These are phyloP conservation scores for Spongilla lacustris DNA, from an alignment of 37 sponge, comb jelly and placozoan genomes.

Conservation along the genomic window DNA sequence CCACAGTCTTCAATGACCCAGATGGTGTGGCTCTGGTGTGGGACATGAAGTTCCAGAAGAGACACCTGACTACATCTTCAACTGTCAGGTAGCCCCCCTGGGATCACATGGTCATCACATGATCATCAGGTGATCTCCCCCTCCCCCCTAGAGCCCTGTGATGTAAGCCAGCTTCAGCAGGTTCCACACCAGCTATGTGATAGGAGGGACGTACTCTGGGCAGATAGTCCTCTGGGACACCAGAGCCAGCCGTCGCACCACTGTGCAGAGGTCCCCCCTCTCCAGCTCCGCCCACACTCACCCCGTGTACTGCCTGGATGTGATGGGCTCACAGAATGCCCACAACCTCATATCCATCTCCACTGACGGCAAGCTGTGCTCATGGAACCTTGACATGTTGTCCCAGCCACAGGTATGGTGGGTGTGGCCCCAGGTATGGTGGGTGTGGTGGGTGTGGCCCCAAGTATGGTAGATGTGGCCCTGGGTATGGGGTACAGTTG, in stretches of 20 bases:
- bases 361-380: constrained; percentile 93
- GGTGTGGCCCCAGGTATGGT: constrained; percentile 11
- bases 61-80: constrained; percentile 97
- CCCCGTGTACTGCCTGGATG: constrained; percentile 94
- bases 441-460: background rate
- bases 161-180: constrained; percentile 92
- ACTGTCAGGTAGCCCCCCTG: constrained; percentile 83
- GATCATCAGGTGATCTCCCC: background rate
- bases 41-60: constrained; percentile 91
- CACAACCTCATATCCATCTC: constrained; percentile 95
- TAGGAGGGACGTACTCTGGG: constrained; percentile 91
- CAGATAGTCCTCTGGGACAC: constrained; percentile 96
- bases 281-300: constrained; percentile 95
- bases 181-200: constrained; percentile 94
- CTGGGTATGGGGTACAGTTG: background rate
- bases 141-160: constrained; percentile 90
- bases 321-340: constrained; percentile 96
- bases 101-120: background rate
- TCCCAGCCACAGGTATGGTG: constrained; percentile 94
- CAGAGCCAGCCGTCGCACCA: constrained; percentile 87
- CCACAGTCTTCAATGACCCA: constrained; percentile 76
- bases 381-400: constrained; percentile 98
- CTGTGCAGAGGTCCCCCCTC: constrained; percentile 95
- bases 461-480: background rate
- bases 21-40: constrained; percentile 96